These are phyloP conservation scores for Bradypodion ventrale DNA, from an alignment of 2,797 vertebrate genomes.

Conservation along the genomic window DNA sequence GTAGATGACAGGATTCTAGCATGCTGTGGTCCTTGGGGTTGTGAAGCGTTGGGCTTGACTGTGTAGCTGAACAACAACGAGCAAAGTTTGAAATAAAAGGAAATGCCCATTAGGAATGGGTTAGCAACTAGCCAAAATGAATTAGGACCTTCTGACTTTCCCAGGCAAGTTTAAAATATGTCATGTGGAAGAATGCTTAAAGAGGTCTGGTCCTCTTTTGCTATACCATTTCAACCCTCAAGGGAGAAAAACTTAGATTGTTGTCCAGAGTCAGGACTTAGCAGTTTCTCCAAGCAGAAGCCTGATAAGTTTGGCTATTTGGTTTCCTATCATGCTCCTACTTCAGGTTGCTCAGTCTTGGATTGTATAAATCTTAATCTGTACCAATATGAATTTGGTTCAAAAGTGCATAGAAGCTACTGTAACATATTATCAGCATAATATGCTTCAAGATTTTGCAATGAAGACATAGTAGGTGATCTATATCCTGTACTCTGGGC, in stretches of 20 bases:
- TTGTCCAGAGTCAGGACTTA: background rate
- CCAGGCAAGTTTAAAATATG: background rate
- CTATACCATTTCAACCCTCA: background rate
- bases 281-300: too few relatives aligned
- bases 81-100: background rate
- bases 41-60: too few relatives aligned
- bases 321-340: background rate
- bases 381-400: background rate
- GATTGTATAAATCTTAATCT: background rate
- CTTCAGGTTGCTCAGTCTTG: background rate
- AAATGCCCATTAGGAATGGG: background rate
- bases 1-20: too few relatives aligned
- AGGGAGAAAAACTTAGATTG: background rate
- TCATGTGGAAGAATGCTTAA: background rate
- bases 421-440: background rate
- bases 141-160: background rate
- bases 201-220: background rate
- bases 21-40: too few relatives aligned
- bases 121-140: background rate
- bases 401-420: background rate
- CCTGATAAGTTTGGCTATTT: background rate
- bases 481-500: too few relatives aligned
- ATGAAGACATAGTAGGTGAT: too few relatives aligned
- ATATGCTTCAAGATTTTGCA: background rate
- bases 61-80: too few relatives aligned